phyloP scores from a whole-genome alignment of 2,888 invertebrate species.

The Agonopterix arenella region DNA sequence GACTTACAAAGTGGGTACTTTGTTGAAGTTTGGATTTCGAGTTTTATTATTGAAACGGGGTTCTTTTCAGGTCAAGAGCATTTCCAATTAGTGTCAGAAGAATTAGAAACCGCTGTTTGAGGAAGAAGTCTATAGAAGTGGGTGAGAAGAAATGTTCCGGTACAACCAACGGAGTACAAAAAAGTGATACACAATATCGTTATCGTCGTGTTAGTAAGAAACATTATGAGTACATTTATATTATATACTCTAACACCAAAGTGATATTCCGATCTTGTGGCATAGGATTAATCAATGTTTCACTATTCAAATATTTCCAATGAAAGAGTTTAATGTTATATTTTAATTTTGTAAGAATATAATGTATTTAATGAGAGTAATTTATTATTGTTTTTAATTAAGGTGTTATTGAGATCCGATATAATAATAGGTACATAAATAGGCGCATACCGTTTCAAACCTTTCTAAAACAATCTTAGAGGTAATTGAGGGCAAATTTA shows the following conservation, averaged over 20 bases:
- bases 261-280: slow-evolving; percentile 56
- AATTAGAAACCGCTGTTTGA: slow-evolving; percentile 70
- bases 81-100: slow-evolving; percentile 72
- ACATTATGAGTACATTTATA: slow-evolving; percentile 7
- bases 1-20: too few species aligned
- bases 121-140: slow-evolving; percentile 3
- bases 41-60: background rate
- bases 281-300: slow-evolving; percentile 22
- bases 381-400: background rate
- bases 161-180: slow-evolving; percentile 1
- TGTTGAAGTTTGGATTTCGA: background rate
- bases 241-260: slow-evolving; percentile 40
- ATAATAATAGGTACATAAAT: too few species aligned
- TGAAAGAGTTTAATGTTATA: slow-evolving; percentile 1
- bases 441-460: too few species aligned
- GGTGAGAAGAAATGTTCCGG: background rate
- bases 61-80: slow-evolving; percentile 70
- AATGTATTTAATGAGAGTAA: slow-evolving; percentile 3
- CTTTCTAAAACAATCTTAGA: too few species aligned
- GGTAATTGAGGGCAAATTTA: too few species aligned
- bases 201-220: slow-evolving; percentile 8
- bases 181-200: slow-evolving; percentile 2
- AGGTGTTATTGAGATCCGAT: background rate
- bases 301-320: slow-evolving; percentile 9
- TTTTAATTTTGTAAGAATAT: background rate